These are phyloP conservation scores for Drosophila albomicans DNA, from an alignment of 1,140 invertebrate genomes.

Conservation along the genomic window DNA sequence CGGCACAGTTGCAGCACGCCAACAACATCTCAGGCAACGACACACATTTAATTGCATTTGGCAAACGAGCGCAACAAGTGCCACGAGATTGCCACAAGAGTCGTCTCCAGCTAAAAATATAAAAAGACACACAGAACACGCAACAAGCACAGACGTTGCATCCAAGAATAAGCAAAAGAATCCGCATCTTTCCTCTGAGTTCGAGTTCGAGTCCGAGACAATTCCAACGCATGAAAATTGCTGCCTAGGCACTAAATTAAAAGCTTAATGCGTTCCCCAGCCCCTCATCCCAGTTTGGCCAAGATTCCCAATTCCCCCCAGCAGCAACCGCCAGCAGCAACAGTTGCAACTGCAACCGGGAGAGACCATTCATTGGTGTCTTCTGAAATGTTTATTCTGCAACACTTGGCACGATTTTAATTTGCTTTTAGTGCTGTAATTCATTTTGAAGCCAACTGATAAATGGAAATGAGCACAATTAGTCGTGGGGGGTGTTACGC, in stretches of 20 bases:
- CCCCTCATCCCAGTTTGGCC: background rate
- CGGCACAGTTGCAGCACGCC: conserved; percentile 60
- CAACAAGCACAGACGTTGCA: conserved; percentile 11
- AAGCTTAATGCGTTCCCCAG: conserved; percentile 63
- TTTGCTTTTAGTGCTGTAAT: conserved; percentile 71
- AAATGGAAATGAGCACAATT: conserved; percentile 77
- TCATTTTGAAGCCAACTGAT: conserved; percentile 64
- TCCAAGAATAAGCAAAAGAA: background rate
- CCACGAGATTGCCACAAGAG: conserved; percentile 42
- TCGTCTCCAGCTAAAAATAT: conserved; percentile 26
- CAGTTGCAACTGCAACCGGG: background rate
- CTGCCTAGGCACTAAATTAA: conserved; percentile 61
- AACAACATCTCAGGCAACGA: conserved; percentile 40
- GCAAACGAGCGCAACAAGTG: conserved; percentile 75
- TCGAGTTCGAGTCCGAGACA: too few species aligned
- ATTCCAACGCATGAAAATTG: conserved; percentile 53
- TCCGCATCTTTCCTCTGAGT: background rate
- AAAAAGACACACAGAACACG: conserved; percentile 26
- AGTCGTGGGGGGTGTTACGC: conserved; percentile 73
- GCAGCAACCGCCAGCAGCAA: background rate
- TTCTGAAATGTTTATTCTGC: conserved; percentile 46
- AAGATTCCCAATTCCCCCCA: background rate
- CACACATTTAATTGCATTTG: conserved; percentile 81
- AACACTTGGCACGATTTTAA: conserved; percentile 77
- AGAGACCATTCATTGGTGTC: conserved; percentile 18